Evolutionary conservation across 2,113 vertebrate species (phyloP), one percentile per base, ranked within the genome.

Genomic region (Petrocephalus microphthalmus): DNA sequence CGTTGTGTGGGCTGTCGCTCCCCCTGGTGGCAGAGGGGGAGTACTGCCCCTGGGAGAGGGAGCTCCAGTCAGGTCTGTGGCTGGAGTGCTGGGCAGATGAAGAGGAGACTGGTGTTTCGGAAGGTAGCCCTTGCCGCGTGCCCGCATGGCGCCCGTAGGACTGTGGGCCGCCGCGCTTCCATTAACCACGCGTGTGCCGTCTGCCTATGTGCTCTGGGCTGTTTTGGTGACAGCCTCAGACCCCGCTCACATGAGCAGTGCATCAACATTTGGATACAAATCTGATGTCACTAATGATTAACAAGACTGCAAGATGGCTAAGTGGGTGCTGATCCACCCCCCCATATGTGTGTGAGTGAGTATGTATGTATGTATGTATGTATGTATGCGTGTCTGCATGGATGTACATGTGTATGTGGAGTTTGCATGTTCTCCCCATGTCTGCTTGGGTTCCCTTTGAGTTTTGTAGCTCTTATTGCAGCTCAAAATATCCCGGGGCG

Each of bases 41-140:
- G 94, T 97, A 97, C 93, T 95, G 95, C 92, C 97, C 97, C 89
- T 95, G 94, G 96, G 95, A 96, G 92, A 96, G 92, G 93, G 97
- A 97, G 93, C 94, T 95, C 64, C 95, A 92, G 89, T 96, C 96
- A 89, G 95, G 96, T 91, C 94, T 96, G 87, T 96, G 96, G 96
- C 94, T 95, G 57, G 92, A 94, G 86, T 93, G 17, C 91, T 93
- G 96, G 83, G 94, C 96, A 95, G 88, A 95, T 22, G 95, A 97
- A 96, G 96, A 96, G 93, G 96, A 95, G 92, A 91, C 91, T 93
- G 96, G 96, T 94, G 94, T 95, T 93, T 71, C 88, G 25, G 94
- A 96, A 97, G 97, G 96, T 97, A 96, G 91, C 94, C 92, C 92
- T 7, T 60, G 87, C 51, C 89, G 89, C 60, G 45, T 85, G n/a